Evolutionary conservation across 2,113 vertebrate genomes (phyloP).

Genomic region (Pelecanoides urinatrix): DNA sequence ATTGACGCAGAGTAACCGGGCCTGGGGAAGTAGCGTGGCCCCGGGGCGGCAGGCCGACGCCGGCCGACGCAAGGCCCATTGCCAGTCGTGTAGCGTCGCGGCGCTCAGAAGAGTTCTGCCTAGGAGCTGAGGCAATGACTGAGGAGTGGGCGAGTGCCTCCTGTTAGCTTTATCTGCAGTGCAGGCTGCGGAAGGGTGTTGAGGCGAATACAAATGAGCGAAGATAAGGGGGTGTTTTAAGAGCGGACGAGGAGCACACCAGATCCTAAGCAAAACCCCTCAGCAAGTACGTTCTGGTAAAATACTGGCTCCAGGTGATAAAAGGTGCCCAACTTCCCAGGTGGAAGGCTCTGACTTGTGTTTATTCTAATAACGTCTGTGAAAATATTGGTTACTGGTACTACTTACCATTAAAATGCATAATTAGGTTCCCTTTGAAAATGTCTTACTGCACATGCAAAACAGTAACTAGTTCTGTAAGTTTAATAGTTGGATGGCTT

Average conservation of each 20-base stretch:
- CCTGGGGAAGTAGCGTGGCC: accelerated
- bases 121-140: accelerated
- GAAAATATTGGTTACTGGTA: accelerated
- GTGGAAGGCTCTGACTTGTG: not conserved
- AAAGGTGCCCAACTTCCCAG: no score
- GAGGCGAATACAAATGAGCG: not conserved
- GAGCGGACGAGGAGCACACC: accelerated
- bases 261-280: accelerated
- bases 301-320: not conserved
- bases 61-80: accelerated
- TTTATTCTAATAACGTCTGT: no score
- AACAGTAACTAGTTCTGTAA: not conserved
- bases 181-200: not conserved
- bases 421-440: not conserved
- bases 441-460: accelerated
- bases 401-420: not conserved
- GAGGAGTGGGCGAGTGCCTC: accelerated
- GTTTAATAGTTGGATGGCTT: not conserved
- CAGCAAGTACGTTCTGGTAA: accelerated
- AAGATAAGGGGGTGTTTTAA: no score
- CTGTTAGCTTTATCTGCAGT: accelerated
- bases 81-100: accelerated
- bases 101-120: accelerated
- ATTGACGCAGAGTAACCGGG: accelerated
- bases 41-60: accelerated